phyloP scores from a whole-genome alignment of 2,797 vertebrate species.

The Ptychobarbus kaznakovi region DNA sequence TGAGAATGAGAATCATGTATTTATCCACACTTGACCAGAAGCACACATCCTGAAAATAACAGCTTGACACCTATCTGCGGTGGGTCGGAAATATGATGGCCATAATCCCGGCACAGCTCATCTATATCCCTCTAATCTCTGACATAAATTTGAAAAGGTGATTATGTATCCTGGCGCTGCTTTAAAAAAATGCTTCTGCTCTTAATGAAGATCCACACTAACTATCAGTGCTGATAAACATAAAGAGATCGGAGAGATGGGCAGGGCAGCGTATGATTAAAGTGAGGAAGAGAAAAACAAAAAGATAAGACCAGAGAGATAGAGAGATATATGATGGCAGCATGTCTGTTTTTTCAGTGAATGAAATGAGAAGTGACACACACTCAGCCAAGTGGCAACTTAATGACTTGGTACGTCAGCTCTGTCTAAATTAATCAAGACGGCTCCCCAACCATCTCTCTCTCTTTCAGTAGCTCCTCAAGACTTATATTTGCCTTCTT shows the following conservation, averaged over 20 bases:
- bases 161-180: background rate
- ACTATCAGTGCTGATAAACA: conserved; percentile 40
- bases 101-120: conserved; percentile 7
- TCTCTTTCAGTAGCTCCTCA: conserved; percentile 53
- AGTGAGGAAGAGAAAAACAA: conserved; percentile 13
- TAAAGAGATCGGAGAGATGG: conserved; percentile 8
- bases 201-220: conserved; percentile 40
- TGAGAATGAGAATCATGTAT: background rate
- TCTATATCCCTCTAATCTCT: conserved; percentile 34
- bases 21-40: background rate
- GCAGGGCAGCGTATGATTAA: conserved; percentile 32
- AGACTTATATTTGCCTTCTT: background rate
- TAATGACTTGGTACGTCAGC: conserved; percentile 79
- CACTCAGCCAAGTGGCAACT: conserved; percentile 74
- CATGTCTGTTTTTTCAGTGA: conserved; percentile 38
- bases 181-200: background rate
- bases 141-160: conserved; percentile 14
- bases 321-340: conserved; percentile 31
- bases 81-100: background rate
- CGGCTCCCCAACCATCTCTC: conserved; percentile 54
- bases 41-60: background rate
- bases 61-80: background rate
- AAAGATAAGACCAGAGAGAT: conserved; percentile 21
- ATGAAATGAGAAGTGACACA: conserved; percentile 76
- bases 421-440: conserved; percentile 79